These are phyloP conservation scores for Fragum whitleyi DNA, from an alignment of 2,888 invertebrate species.

Conservation along the genomic window DNA sequence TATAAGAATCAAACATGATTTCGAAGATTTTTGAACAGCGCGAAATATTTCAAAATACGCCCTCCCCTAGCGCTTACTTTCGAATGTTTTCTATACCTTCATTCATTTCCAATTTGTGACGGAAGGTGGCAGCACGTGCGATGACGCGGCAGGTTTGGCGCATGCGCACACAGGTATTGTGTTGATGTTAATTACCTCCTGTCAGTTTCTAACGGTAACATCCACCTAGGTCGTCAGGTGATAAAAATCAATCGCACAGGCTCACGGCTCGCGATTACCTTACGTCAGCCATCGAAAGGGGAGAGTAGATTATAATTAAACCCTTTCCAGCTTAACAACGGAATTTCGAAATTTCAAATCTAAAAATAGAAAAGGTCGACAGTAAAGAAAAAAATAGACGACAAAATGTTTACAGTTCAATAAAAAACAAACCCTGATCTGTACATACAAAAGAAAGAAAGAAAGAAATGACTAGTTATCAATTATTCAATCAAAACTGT, in stretches of 20 bases:
- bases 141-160: conserved; percentile 28
- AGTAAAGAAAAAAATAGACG: too few relatives aligned
- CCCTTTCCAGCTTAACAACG: background rate
- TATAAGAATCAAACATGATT: too few relatives aligned
- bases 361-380: too few relatives aligned
- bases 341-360: too few relatives aligned
- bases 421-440: too few relatives aligned
- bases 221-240: conserved; percentile 15
- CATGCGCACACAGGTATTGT: conserved; percentile 26
- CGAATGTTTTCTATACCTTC: background rate
- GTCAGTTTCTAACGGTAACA: conserved; percentile 45
- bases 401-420: too few relatives aligned
- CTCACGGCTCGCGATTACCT: conserved; percentile 16
- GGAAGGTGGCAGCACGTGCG: conserved; percentile 44
- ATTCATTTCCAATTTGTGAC: conserved; percentile 28
- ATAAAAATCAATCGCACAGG: conserved; percentile 12
- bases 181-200: conserved; percentile 40
- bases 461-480: too few relatives aligned
- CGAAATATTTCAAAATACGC: background rate
- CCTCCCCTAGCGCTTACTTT: background rate
- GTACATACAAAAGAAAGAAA: too few relatives aligned
- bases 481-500: too few relatives aligned
- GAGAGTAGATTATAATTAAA: conserved; percentile 4
- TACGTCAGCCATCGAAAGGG: conserved; percentile 3
- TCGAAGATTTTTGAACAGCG: too few relatives aligned